Evolutionary conservation across 1,140 invertebrate genomes (phyloP).

Genomic region (Drosophila murphyi): DNA sequence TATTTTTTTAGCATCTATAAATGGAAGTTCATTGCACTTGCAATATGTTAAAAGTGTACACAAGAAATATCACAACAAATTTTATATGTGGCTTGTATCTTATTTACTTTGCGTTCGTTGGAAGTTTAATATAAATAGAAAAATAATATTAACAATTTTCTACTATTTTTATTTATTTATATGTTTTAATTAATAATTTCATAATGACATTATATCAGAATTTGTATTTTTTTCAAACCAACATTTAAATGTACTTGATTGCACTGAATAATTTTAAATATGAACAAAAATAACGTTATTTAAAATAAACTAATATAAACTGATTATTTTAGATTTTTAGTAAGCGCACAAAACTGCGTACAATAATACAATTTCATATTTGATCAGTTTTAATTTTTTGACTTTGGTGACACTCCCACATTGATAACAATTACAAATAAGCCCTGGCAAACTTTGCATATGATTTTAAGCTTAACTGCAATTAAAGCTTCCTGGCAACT

Average conservation of each 20-base stretch:
- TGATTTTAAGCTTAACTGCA: slow-evolving; percentile 81
- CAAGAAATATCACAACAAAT: too few relatives aligned
- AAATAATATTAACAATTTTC: neutral
- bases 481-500: slow-evolving; percentile 74
- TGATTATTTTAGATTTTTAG: neutral
- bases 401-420: slow-evolving; percentile 39
- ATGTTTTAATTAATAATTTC: too few relatives aligned
- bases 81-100: neutral
- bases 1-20: neutral
- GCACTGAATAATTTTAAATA: too few relatives aligned
- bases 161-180: too few relatives aligned
- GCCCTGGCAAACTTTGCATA: slow-evolving; percentile 64
- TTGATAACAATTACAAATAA: slow-evolving; percentile 70
- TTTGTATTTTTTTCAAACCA: too few relatives aligned
- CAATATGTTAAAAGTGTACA: too few relatives aligned
- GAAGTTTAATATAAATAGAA: neutral
- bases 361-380: slow-evolving; percentile 8
- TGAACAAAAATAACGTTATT: too few relatives aligned
- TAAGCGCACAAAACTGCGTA: neutral
- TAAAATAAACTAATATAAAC: too few relatives aligned
- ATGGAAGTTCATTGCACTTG: neutral
- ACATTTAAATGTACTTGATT: too few relatives aligned
- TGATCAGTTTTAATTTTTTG: slow-evolving; percentile 2
- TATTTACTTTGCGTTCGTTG: neutral
- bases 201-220: too few relatives aligned